Evolutionary conservation across 1,140 invertebrate genomes (phyloP).

Genomic region (Melipona quadrifasciata): DNA sequence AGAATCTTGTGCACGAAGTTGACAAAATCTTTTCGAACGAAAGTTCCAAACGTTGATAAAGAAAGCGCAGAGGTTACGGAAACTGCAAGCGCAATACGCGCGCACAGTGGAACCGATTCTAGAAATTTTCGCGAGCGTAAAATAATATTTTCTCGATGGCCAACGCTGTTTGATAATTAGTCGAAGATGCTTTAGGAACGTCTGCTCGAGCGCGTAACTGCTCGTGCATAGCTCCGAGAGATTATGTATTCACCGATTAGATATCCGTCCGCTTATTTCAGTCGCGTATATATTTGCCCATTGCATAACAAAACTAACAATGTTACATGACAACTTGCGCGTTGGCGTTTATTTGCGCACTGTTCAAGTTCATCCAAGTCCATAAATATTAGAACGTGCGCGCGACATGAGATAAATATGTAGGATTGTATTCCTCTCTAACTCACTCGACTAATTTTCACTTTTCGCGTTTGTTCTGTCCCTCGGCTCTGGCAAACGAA

Average conservation of each 20-base stretch:
- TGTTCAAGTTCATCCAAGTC: neutral
- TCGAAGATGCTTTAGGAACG: neutral
- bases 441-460: too few relatives aligned
- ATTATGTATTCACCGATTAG: constrained; percentile 6
- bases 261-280: neutral
- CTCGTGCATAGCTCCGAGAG: too few relatives aligned
- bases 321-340: neutral
- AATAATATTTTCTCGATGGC: neutral
- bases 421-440: too few relatives aligned
- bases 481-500: too few relatives aligned
- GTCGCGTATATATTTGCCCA: neutral
- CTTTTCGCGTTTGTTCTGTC: too few relatives aligned
- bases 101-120: neutral
- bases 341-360: neutral
- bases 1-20: neutral
- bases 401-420: too few relatives aligned
- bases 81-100: neutral
- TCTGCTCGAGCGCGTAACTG: neutral
- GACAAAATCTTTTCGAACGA: neutral
- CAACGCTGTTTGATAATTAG: neutral
- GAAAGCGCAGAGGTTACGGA: neutral
- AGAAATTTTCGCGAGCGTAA: neutral
- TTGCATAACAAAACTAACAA: constrained; percentile 10
- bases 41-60: neutral
- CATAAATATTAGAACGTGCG: too few relatives aligned